phyloP scores from a whole-genome alignment of 2,888 invertebrate species.

The Tanytarsus gracilentus region DNA sequence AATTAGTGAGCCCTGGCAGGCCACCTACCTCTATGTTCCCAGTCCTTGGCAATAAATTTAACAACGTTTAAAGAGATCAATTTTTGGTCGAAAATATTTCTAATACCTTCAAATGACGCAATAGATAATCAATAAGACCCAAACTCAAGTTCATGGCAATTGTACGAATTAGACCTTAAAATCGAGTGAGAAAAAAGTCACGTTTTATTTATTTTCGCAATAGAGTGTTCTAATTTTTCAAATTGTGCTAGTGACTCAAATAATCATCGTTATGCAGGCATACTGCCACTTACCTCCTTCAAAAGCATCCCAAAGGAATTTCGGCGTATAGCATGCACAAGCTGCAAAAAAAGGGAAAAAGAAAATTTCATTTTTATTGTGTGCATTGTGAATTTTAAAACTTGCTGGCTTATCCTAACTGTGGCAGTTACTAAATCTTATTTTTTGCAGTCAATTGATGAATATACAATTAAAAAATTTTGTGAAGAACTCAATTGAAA shows the following conservation, averaged over 20 bases:
- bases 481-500: too few relatives aligned
- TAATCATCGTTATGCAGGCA: background rate
- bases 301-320: slow-evolving; percentile 79
- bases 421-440: too few relatives aligned
- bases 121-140: slow-evolving; percentile 71
- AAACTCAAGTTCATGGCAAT: slow-evolving; percentile 79
- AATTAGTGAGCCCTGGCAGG: too few relatives aligned
- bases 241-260: background rate
- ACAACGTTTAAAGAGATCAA: too few relatives aligned
- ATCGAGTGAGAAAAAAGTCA: background rate
- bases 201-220: background rate
- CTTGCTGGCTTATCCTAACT: too few relatives aligned
- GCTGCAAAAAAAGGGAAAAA: slow-evolving; percentile 64
- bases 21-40: too few relatives aligned
- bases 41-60: background rate
- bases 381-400: background rate
- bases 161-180: slow-evolving; percentile 56
- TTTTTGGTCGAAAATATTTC: slow-evolving; percentile 28
- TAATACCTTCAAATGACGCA: slow-evolving; percentile 63
- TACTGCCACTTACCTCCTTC: slow-evolving; percentile 55
- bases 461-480: too few relatives aligned
- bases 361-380: slow-evolving; percentile 29
- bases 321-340: slow-evolving; percentile 78
- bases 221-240: background rate
- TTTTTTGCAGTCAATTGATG: too few relatives aligned